A percentile compares a stretch with the other conserved stretches of the same genome.
These are phyloP conservation scores for Tenualosa thibaudeaui DNA, from an alignment of 2,797 vertebrate genomes.

Conservation along the genomic window DNA sequence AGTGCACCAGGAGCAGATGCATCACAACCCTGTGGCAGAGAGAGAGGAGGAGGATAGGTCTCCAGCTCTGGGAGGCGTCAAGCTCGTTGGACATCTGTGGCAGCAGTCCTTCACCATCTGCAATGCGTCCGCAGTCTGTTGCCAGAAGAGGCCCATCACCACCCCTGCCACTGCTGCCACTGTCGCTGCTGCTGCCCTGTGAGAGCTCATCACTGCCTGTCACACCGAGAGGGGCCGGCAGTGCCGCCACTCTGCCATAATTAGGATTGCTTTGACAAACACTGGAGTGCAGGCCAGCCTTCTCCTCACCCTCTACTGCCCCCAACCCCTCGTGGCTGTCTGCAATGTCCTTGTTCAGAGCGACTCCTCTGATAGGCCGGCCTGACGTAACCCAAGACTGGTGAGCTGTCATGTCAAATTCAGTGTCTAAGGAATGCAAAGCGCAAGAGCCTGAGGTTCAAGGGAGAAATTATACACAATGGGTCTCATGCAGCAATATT, in stretches of 20 bases:
- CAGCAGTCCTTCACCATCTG: neutral
- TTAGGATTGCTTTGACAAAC: slow-evolving; percentile 13
- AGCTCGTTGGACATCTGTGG: neutral
- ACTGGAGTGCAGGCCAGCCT: neutral
- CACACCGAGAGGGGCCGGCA: neutral
- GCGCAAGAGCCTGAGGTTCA: neutral
- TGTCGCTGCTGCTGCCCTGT: neutral
- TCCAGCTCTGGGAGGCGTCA: neutral
- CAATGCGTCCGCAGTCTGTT: neutral
- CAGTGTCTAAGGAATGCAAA: neutral
- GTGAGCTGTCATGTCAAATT: neutral
- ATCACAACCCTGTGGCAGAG: neutral
- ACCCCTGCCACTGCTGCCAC: too few relatives aligned
- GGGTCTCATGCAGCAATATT: too few relatives aligned
- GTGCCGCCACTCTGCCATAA: neutral
- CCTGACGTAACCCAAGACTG: neutral
- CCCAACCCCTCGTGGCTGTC: neutral
- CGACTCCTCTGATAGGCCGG: neutral
- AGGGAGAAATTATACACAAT: neutral
- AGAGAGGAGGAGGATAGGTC: neutral
- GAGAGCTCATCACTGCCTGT: neutral
- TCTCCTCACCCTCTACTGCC: neutral
- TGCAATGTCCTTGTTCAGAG: neutral
- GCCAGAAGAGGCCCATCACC: neutral
- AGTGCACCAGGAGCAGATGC: neutral